Evolutionary conservation across 2,113 vertebrate species (phyloP), one percentile per base, ranked within the genome.

Genomic region (Burhinus oedicnemus): DNA sequence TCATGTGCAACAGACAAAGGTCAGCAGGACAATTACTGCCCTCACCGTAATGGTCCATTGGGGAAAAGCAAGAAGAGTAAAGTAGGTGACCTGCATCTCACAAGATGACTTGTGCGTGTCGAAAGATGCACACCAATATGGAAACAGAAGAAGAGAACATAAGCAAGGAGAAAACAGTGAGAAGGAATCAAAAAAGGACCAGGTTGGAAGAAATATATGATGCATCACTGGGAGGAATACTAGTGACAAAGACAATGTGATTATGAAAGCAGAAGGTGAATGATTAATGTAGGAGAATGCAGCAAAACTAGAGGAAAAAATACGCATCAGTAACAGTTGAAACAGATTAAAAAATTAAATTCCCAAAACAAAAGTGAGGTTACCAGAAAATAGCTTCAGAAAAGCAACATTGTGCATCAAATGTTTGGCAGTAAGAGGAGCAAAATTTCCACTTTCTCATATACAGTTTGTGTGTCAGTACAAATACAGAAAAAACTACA

Each of bases 111-210:
- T 49, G 6, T 21, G 11, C 3, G 0, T 29, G 15, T 80, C 45
- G 8, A 30, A 68, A 22, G 1, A 82, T 5, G 11, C 30, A 57
- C 23, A 12, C 6, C 40, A 60, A 2, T 2, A 23, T 1, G 4
- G 57, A 81, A 70, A 86, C 2, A 18, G 26, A 61, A 38, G 30
- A 54, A 68, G 12, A 93, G 6, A 78, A 36, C 8, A 13, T 6
- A 55, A 76, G 40, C 51, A 68, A 66, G 16, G 32, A 90, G 26
- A 8, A 64, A 76, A 85, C 2, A 11, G 11, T 3, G 17, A 47
- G 25, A 65, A 68, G 14, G 16, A 87, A 36, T 32, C 1, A 66
- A 64, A 81, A 60, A 47, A 47, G 5, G 13, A 45, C 23, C 78
- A 74, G 17, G 19, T 9, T 61, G 7, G 52, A 77, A 80, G 49